Percentiles rank a stretch among this genome's conserved stretches.
These are phyloP conservation scores for Cyprinodon diabolis DNA, from an alignment of 2,797 vertebrate genomes.

Conservation along the genomic window DNA sequence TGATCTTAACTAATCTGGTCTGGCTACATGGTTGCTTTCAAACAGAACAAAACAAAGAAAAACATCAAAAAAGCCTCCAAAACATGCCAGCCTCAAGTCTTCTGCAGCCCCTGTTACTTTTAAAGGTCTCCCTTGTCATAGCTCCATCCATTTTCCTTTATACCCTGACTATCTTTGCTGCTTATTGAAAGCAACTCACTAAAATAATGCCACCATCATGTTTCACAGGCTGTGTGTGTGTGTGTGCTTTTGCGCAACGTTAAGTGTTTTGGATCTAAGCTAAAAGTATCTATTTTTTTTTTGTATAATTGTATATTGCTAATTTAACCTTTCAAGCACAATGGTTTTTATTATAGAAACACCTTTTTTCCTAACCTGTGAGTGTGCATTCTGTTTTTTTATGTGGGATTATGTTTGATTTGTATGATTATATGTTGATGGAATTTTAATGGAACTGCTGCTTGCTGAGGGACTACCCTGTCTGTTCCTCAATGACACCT, in stretches of 20 bases:
- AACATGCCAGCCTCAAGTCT: not conserved
- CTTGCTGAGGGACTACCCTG: not conserved
- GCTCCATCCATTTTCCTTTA: too few relatives aligned
- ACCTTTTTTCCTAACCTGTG: too few relatives aligned
- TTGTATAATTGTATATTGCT: too few relatives aligned
- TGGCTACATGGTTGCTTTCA: not conserved
- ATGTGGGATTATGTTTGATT: not conserved
- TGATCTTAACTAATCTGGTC: conserved; percentile 8
- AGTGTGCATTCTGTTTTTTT: too few relatives aligned
- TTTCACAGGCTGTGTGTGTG: not conserved
- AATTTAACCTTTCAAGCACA: not conserved
- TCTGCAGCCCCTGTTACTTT: not conserved
- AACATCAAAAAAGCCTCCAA: too few relatives aligned
- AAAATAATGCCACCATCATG: not conserved
- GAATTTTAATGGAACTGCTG: too few relatives aligned
- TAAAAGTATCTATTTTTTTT: not conserved
- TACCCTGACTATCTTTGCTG: too few relatives aligned
- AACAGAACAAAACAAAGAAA: not conserved
- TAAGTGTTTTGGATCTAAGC: not conserved
- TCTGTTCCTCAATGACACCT: too few relatives aligned
- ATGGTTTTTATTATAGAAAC: too few relatives aligned
- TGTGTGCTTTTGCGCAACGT: not conserved
- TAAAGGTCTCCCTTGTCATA: not conserved
- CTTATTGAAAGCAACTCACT: too few relatives aligned
- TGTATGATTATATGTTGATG: not conserved